Evolutionary conservation across 2,797 vertebrate species (phyloP), one percentile per base, ranked within the genome.

Genomic region (Hybognathus amarus): DNA sequence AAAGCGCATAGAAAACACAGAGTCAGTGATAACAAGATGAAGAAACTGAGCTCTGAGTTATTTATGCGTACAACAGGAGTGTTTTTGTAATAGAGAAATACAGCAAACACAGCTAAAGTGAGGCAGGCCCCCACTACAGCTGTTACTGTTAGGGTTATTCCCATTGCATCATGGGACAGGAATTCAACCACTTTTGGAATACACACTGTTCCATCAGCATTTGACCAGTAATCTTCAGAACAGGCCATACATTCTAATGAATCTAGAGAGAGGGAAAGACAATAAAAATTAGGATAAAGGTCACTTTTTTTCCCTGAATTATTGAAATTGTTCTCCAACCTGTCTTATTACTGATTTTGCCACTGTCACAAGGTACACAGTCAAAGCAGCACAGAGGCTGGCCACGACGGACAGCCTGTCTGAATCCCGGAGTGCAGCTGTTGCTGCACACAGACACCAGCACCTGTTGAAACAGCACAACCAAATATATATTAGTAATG

Each of bases 351-450:
- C 90, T 95, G 91, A 94, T 93, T 89, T 94, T 94, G 85, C 92
- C 93, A 66, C 88, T 91, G 89, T 94, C 94, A 92, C 94, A 95
- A 92, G 90, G 90, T 91, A 95, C 86, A 94, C 94, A 95, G 88
- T 95, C 94, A 95, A 94, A 94, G 91, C 94, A 95, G 89, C 94
- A 95, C 79, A 95, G 85, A 91, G 93, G 93, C 91, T 94, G 90
- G 85, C 93, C 92, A 88, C 50, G 91, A 90, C 93, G 93, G 89
- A 93, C 90, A 92, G 94, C 94, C 87, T 95, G 94, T 89, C 94
- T 87, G 88, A 85, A 92, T 80, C 94, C 94, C 77, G 91, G 91
- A 90, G 64, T 56, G 80, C 94, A 94, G 87, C 90, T 92, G 90
- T 87, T 75, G 87, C 92, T 94, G 87, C 94, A 95, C 64, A 93